Evolutionary conservation across 1,140 invertebrate genomes (phyloP).

Genomic region (Aradophagus sp.): DNA sequence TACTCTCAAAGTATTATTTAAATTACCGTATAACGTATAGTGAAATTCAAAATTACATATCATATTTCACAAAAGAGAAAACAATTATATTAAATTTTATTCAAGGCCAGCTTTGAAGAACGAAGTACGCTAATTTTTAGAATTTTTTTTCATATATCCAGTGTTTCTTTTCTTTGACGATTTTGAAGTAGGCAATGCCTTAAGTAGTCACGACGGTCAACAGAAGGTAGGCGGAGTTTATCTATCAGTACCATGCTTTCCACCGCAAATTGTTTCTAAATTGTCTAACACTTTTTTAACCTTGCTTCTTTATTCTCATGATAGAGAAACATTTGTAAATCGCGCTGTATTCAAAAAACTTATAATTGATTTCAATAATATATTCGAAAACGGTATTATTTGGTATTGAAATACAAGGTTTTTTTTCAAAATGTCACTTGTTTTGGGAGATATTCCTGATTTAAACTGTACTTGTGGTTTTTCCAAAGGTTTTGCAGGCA

Average conservation of each 20-base stretch:
- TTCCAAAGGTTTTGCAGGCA: constrained; percentile 17
- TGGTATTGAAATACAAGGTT: constrained; percentile 10
- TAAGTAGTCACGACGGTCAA: constrained; percentile 16
- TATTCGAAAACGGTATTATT: constrained; percentile 3
- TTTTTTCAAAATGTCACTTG: constrained; percentile 33
- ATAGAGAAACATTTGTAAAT: constrained; percentile 15
- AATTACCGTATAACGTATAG: constrained; percentile 2
- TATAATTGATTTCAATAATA: constrained; percentile 7
- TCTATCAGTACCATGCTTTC: constrained; percentile 10
- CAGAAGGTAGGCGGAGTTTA: constrained; percentile 6
- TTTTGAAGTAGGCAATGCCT: constrained; percentile 10
- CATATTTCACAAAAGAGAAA: background rate
- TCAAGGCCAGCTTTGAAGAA: constrained; percentile 6
- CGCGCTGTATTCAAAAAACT: constrained; percentile 1
- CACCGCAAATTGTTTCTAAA: constrained; percentile 9
- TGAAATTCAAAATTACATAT: constrained; percentile 4
- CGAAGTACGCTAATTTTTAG: constrained; percentile 1
- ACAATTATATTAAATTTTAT: constrained; percentile 9
- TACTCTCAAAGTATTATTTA: constrained; percentile 5
- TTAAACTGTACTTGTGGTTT: constrained; percentile 39
- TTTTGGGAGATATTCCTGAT: constrained; percentile 32
- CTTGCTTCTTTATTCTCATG: constrained; percentile 12
- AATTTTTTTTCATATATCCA: background rate
- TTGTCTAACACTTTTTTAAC: constrained; percentile 26
- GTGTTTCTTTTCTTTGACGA: constrained; percentile 5